Evolutionary conservation across 1,140 invertebrate genomes (phyloP).

Genomic region (Nasonia longicornis): DNA sequence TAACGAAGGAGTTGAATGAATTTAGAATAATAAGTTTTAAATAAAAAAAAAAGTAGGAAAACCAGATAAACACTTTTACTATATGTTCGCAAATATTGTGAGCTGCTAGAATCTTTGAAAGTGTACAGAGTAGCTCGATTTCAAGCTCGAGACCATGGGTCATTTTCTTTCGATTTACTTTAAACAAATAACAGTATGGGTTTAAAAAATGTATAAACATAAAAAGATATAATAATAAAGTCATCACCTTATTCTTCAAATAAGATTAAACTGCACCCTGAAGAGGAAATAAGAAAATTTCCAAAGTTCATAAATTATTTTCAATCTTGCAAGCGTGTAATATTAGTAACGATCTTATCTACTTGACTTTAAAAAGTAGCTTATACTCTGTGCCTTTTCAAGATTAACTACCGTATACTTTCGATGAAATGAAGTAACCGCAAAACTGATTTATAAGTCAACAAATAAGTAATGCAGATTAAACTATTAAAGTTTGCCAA

Average conservation of each 20-base stretch:
- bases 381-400: conserved; percentile 46
- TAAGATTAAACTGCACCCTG: background rate
- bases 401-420: conserved; percentile 14
- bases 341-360: background rate
- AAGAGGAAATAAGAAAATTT: background rate
- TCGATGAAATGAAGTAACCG: background rate
- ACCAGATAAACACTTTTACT: background rate
- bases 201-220: too few species aligned
- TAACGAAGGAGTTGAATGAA: background rate
- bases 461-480: background rate
- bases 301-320: background rate
- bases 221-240: too few species aligned
- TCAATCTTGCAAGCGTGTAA: background rate
- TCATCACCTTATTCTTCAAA: background rate
- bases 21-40: background rate
- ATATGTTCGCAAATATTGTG: background rate
- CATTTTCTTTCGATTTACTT: background rate
- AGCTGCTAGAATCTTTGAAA: conserved; percentile 29
- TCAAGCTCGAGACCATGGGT: background rate
- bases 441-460: background rate
- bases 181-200: too few species aligned
- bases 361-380: conserved; percentile 17
- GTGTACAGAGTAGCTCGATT: conserved; percentile 30
- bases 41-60: background rate
- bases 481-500: background rate